Conservation (phyloP, 2,888 invertebrate species). For the Chrysina gloriosa region DNA sequence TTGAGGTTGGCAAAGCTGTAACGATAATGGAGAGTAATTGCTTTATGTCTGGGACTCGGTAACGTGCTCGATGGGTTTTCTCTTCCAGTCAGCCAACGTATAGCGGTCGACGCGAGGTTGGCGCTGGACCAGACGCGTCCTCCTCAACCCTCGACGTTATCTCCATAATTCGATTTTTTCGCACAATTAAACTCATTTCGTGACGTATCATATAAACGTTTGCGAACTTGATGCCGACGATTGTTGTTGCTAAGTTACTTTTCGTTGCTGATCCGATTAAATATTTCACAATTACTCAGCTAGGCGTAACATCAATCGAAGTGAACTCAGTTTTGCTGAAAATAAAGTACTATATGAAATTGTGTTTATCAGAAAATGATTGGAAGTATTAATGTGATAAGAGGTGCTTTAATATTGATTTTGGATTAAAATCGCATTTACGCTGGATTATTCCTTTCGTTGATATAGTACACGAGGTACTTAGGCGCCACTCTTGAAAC, state of each 20-base stretch:
- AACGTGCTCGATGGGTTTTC: slow-evolving; percentile 24
- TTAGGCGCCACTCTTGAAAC: no score
- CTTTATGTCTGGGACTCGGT: slow-evolving; percentile 27
- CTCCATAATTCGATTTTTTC: slow-evolving; percentile 21
- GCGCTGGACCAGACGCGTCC: not conserved
- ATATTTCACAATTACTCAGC: not conserved
- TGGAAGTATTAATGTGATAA: not conserved
- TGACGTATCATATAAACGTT: slow-evolving; percentile 14
- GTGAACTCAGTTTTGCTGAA: not conserved
- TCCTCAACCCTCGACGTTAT: not conserved
- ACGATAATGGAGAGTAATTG: slow-evolving; percentile 45
- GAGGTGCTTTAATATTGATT: not conserved
- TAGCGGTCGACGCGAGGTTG: not conserved
- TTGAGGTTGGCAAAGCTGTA: slow-evolving; percentile 42
- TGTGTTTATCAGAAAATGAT: not conserved
- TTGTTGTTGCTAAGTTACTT: not conserved
- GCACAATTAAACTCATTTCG: slow-evolving; percentile 18
- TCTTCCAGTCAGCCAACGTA: no score
- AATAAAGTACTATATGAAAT: no score
- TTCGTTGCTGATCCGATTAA: not conserved
- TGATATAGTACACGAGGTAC: no score
- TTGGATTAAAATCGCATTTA: not conserved
- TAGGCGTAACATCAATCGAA: not conserved
- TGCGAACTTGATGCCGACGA: not conserved
- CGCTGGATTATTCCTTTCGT: not conserved